Evolutionary conservation across 2,888 invertebrate species (phyloP).

Genomic region (Flabesymbios commensalis): DNA sequence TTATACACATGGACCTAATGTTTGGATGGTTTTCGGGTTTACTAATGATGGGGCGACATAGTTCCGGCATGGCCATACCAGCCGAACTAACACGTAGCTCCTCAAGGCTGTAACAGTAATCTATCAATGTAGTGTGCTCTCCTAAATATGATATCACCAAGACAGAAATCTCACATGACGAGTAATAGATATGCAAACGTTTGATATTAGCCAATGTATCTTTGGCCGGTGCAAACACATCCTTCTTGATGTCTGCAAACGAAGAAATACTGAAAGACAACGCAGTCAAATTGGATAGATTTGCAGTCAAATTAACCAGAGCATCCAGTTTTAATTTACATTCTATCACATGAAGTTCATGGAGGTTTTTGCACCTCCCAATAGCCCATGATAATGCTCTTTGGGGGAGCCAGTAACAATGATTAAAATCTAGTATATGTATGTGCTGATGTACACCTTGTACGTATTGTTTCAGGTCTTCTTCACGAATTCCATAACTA

Average conservation of each 20-base stretch:
- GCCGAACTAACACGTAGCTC: constrained; percentile 51
- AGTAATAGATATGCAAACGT: constrained; percentile 48
- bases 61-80: constrained; percentile 50
- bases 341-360: constrained; percentile 47
- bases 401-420: constrained; percentile 52
- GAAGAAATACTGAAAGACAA: constrained; percentile 49
- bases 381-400: constrained; percentile 40
- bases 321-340: constrained; percentile 45
- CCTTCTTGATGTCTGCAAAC: constrained; percentile 49
- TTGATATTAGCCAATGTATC: constrained; percentile 41
- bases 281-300: constrained; percentile 40
- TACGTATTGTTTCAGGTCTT: constrained; percentile 42
- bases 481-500: constrained; percentile 39
- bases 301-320: constrained; percentile 45
- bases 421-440: constrained; percentile 45
- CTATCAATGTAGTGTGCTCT: constrained; percentile 48
- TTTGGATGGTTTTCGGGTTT: constrained; percentile 44
- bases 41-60: constrained; percentile 51
- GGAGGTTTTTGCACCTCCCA: constrained; percentile 44
- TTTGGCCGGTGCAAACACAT: constrained; percentile 44
- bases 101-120: constrained; percentile 49
- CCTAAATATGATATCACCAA: constrained; percentile 50
- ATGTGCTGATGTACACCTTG: constrained; percentile 36
- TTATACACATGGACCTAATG: constrained; percentile 48
- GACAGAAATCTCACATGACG: constrained; percentile 40